phyloP scores from a whole-genome alignment of 2,113 vertebrate species.

The Hyperopisus bebe region DNA sequence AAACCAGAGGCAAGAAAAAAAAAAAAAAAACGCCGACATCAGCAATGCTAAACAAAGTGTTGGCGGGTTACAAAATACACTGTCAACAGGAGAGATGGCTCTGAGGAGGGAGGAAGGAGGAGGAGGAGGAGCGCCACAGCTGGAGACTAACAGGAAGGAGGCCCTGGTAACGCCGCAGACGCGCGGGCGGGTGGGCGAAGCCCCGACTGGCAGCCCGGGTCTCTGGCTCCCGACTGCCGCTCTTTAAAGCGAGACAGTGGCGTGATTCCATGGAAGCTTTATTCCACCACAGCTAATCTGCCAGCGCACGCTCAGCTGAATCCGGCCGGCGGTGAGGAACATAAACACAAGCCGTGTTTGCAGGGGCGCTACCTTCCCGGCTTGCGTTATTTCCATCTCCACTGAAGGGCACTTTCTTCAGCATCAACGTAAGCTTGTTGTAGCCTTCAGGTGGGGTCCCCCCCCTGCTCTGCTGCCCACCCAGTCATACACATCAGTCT shows the following conservation, averaged over 20 bases:
- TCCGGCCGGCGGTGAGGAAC: neutral
- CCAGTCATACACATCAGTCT: neutral
- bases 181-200: neutral
- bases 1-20: neutral
- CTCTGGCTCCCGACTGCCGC: neutral
- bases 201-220: neutral
- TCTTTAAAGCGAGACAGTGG: slow-evolving; percentile 27
- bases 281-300: neutral
- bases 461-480: accelerated
- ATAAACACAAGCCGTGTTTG: neutral
- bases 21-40: neutral
- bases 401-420: neutral
- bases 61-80: slow-evolving; percentile 2
- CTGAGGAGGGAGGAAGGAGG: neutral
- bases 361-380: neutral
- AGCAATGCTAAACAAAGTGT: slow-evolving; percentile 12
- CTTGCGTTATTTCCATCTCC: neutral
- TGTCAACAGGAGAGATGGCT: neutral
- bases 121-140: neutral
- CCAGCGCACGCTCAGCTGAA: neutral
- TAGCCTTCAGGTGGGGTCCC: neutral
- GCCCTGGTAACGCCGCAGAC: neutral
- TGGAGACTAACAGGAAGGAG: slow-evolving; percentile 14
- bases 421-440: neutral
- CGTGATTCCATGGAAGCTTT: neutral